Percentiles rank a stretch among this genome's conserved stretches.
phyloP scores from a whole-genome alignment of 2,888 invertebrate species.

The Chloroclysta siterata region DNA sequence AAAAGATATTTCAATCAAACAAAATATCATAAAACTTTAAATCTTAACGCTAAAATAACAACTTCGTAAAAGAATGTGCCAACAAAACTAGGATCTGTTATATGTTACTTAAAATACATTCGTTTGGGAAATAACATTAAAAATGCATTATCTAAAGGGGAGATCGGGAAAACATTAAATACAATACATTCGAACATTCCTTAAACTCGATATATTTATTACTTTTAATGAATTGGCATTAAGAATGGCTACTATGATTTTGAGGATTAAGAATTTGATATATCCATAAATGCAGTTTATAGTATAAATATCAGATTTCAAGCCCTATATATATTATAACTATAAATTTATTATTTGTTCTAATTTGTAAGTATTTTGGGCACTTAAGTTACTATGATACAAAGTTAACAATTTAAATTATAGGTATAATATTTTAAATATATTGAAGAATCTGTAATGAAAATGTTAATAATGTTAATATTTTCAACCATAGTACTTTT shows the following conservation, averaged over 20 bases:
- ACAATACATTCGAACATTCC: constrained; percentile 20
- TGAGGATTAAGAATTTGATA: neutral
- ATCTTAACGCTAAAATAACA: constrained; percentile 67
- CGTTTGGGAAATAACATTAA: constrained; percentile 23
- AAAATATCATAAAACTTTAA: constrained; percentile 56
- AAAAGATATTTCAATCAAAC: constrained; percentile 25
- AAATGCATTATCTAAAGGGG: constrained; percentile 15
- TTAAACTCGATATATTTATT: neutral
- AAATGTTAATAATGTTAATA: no score
- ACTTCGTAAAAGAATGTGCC: constrained; percentile 50
- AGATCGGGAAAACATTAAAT: constrained; percentile 19
- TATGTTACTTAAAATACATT: constrained; percentile 14
- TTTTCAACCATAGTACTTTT: neutral
- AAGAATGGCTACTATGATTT: constrained; percentile 1
- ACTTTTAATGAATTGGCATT: constrained; percentile 10
- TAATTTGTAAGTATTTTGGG: constrained; percentile 10
- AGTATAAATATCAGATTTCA: neutral
- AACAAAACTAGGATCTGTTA: constrained; percentile 30
- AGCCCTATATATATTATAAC: constrained; percentile 9
- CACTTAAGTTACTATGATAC: constrained; percentile 1
- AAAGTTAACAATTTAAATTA: neutral
- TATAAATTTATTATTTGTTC: constrained; percentile 14
- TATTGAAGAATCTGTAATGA: neutral
- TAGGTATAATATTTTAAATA: neutral
- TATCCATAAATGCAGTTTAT: neutral